phyloP scores from a whole-genome alignment of 2,797 vertebrate species.

The Amblyraja radiata region DNA sequence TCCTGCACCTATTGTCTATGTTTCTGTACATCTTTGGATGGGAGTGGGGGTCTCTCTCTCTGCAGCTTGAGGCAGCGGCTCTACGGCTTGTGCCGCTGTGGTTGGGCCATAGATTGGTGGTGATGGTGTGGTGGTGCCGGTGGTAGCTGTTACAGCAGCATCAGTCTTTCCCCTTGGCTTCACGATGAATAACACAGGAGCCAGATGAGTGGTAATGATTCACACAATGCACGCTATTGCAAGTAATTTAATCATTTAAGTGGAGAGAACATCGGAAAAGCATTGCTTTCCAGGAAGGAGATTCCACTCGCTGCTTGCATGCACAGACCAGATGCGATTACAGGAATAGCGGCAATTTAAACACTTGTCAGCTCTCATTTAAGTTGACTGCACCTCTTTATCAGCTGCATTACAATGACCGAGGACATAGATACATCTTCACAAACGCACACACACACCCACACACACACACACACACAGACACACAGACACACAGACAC shows the following conservation, averaged over 20 bases:
- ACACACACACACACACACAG: too few relatives aligned
- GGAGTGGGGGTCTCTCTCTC: too few relatives aligned
- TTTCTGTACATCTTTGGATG: too few relatives aligned
- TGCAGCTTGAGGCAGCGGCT: too few relatives aligned
- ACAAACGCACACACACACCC: neutral
- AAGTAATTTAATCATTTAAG: neutral
- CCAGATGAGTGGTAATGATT: neutral
- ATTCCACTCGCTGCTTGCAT: neutral
- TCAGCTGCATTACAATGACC: neutral
- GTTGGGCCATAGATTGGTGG: too few relatives aligned
- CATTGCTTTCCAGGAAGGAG: neutral
- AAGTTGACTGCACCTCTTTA: neutral
- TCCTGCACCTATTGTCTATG: too few relatives aligned
- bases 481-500: neutral
- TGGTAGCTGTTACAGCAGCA: neutral
- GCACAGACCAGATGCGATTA: neutral
- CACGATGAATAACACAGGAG: neutral
- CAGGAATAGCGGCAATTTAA: neutral
- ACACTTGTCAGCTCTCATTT: neutral
- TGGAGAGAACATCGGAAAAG: neutral
- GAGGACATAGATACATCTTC: neutral
- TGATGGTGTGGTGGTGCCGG: too few relatives aligned
- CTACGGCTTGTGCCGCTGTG: too few relatives aligned
- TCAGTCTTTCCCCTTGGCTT: neutral
- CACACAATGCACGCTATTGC: neutral